These are phyloP conservation scores for Gymnodraco acuticeps DNA, from an alignment of 2,797 vertebrate species.

Conservation along the genomic window DNA sequence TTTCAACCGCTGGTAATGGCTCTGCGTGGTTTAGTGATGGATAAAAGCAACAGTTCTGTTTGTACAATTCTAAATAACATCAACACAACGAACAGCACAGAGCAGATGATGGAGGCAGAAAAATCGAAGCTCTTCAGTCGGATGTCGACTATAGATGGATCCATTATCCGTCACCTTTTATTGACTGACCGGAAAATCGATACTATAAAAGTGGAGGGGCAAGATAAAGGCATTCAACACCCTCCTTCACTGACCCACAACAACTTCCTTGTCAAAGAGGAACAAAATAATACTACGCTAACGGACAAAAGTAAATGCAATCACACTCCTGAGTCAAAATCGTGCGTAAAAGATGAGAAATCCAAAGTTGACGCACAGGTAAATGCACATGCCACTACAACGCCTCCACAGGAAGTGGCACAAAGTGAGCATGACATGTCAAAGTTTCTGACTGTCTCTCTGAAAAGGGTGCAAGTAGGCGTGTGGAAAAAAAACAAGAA, in stretches of 20 bases:
- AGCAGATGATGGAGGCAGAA: conserved; percentile 12
- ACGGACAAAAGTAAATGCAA: background rate
- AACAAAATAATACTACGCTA: conserved; percentile 4
- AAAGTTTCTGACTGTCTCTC: conserved; percentile 80
- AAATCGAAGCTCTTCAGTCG: background rate
- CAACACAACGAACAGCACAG: conserved; percentile 18
- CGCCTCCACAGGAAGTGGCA: conserved; percentile 53
- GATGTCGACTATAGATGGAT: conserved; percentile 15
- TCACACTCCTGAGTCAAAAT: background rate
- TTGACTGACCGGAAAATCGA: background rate
- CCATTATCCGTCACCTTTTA: background rate
- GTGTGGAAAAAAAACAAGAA: conserved; percentile 72
- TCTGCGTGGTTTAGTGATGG: conserved; percentile 77
- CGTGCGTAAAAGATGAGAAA: conserved; percentile 1
- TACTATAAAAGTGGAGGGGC: conserved; percentile 57
- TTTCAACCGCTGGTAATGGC: conserved; percentile 77
- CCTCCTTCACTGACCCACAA: conserved; percentile 5
- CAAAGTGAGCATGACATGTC: conserved; percentile 59
- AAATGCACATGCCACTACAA: conserved; percentile 9
- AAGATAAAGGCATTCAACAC: conserved; percentile 30
- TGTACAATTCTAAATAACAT: conserved; percentile 19
- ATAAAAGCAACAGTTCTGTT: conserved; percentile 47
- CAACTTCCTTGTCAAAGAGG: conserved; percentile 48
- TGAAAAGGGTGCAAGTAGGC: conserved; percentile 80
- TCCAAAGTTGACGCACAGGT: background rate